Conservation (phyloP, 2,888 invertebrate genomes). For the Hyppa rectilinea region DNA sequence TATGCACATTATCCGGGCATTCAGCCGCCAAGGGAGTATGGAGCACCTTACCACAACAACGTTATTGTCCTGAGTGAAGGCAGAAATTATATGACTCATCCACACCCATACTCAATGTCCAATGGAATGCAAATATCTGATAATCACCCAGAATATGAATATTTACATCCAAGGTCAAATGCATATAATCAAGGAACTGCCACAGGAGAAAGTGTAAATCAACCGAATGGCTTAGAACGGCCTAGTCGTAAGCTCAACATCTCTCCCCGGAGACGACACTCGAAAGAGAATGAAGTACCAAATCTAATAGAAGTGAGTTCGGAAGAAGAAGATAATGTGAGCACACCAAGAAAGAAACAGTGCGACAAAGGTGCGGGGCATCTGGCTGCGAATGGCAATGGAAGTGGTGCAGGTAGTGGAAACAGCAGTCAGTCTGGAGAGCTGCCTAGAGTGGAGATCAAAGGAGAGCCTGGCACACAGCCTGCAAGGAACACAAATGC, state of each 20-base stretch:
- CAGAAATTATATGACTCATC: conserved; percentile 75
- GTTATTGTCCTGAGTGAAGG: conserved; percentile 79
- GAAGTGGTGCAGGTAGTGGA: conserved; percentile 54
- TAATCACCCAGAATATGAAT: conserved; percentile 72
- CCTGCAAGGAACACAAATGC: conserved; percentile 62
- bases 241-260: conserved; percentile 87
- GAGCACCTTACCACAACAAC: conserved; percentile 79
- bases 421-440: conserved; percentile 53
- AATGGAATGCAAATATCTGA: conserved; percentile 70
- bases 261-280: conserved; percentile 84
- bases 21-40: conserved; percentile 75
- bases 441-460: conserved; percentile 72
- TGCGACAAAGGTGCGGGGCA: conserved; percentile 72
- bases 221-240: conserved; percentile 77
- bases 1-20: conserved; percentile 74
- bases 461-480: conserved; percentile 78
- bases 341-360: conserved; percentile 78
- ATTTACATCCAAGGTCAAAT: conserved; percentile 57
- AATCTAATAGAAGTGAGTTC: conserved; percentile 88
- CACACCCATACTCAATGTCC: conserved; percentile 75
- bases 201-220: conserved; percentile 56
- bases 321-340: conserved; percentile 86
- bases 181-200: conserved; percentile 56
- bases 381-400: conserved; percentile 36
- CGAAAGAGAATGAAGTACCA: conserved; percentile 81